A percentile compares a stretch with the other conserved stretches of the same genome.
phyloP scores from a whole-genome alignment of 2,113 vertebrate genomes.

The Aptenodytes forsteri region DNA sequence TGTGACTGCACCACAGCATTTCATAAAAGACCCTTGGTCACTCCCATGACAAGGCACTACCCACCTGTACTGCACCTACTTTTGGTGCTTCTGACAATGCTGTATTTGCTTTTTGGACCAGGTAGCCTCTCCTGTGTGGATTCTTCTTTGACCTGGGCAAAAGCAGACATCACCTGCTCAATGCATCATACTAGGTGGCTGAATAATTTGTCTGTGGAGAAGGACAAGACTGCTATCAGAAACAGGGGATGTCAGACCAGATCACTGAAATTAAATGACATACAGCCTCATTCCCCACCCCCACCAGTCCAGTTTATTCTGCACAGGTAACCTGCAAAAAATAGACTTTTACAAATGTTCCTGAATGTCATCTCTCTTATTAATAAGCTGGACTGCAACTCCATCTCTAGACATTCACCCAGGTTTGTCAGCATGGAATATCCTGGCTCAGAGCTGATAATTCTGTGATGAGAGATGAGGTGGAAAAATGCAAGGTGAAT shows the following conservation, averaged over 20 bases:
- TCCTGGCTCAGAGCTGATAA: neutral
- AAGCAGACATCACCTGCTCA: neutral
- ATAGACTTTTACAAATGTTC: neutral
- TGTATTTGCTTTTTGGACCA: neutral
- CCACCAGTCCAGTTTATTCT: neutral
- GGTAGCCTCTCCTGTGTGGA: neutral
- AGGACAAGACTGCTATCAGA: neutral
- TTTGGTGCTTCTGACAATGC: neutral
- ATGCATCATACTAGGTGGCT: neutral
- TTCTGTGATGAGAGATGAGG: neutral
- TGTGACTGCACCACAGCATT: neutral
- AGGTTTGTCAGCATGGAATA: neutral
- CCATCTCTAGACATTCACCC: neutral
- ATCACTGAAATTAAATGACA: neutral
- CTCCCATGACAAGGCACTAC: neutral
- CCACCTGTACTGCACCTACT: accelerated
- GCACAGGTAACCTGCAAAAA: neutral
- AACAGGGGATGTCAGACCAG: neutral
- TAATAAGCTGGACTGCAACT: neutral
- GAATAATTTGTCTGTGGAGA: neutral
- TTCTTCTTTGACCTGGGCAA: neutral
- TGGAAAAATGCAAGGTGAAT: neutral
- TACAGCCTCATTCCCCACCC: neutral
- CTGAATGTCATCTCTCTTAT: neutral
- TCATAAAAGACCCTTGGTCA: neutral